A percentile compares a stretch with the other conserved stretches of the same genome.
Evolutionary conservation across 2,888 invertebrate species (phyloP).

Genomic region (Pterostichus madidus): DNA sequence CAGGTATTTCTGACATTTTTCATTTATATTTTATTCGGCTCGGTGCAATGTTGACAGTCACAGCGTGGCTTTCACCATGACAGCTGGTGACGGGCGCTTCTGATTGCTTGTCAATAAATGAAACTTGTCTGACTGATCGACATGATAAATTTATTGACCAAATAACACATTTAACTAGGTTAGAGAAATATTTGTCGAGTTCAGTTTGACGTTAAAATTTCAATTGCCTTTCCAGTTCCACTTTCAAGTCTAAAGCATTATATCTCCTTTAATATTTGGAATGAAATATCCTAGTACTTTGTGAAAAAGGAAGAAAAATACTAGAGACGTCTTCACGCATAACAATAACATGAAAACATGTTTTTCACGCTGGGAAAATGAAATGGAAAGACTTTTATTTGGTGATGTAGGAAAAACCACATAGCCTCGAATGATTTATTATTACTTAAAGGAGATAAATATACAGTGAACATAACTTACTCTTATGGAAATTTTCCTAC

Average conservation of each 20-base stretch:
- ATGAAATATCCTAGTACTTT: conserved; percentile 44
- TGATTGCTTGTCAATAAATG: conserved; percentile 45
- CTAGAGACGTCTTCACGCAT: conserved; percentile 56
- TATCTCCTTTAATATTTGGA: conserved; percentile 50
- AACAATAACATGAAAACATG: conserved; percentile 65
- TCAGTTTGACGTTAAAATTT: not conserved
- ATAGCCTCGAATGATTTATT: conserved; percentile 61
- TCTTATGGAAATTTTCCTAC: conserved; percentile 3
- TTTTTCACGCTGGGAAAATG: conserved; percentile 64
- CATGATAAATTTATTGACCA: conserved; percentile 29
- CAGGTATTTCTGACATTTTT: conserved; percentile 42
- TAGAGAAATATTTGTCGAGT: not conserved
- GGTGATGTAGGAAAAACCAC: conserved; percentile 57
- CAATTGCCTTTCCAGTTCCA: not conserved
- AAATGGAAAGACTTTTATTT: conserved; percentile 66
- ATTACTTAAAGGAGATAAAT: conserved; percentile 66
- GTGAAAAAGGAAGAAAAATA: conserved; percentile 50
- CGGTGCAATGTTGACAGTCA: conserved; percentile 12
- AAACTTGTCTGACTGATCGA: conserved; percentile 19
- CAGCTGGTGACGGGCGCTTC: not conserved
- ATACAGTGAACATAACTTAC: conserved; percentile 52
- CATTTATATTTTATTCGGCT: conserved; percentile 51
- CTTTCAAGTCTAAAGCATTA: not conserved
- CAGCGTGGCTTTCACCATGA: not conserved
- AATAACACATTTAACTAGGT: not conserved